Evolutionary conservation across 2,888 invertebrate species (phyloP).

Genomic region (Morpho deidamia): DNA sequence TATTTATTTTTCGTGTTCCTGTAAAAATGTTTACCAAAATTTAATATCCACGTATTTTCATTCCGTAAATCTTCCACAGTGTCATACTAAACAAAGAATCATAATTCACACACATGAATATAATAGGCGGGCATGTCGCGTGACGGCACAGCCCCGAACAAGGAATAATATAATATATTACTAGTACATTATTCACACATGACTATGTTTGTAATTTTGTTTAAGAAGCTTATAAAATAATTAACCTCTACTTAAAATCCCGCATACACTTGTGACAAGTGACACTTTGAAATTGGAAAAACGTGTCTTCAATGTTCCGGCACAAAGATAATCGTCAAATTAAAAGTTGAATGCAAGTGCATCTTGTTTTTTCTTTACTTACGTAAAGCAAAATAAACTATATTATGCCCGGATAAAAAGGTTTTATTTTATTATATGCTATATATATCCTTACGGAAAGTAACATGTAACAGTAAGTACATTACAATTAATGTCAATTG

Average conservation of each 20-base stretch:
- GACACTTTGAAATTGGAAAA: too few species aligned
- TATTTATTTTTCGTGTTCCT: conserved; percentile 9
- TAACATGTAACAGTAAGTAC: too few species aligned
- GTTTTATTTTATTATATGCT: too few species aligned
- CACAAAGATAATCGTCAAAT: too few species aligned
- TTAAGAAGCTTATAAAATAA: not conserved
- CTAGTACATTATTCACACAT: not conserved
- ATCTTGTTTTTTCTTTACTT: too few species aligned
- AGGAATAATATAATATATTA: not conserved
- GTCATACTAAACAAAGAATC: conserved; percentile 24
- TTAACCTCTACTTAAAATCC: too few species aligned
- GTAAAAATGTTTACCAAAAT: conserved; percentile 7
- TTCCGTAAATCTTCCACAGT: conserved; percentile 33
- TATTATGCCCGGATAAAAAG: too few species aligned
- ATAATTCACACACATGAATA: conserved; percentile 51
- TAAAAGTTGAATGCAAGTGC: too few species aligned
- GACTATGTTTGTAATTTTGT: not conserved
- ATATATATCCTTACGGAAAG: too few species aligned
- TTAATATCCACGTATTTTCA: conserved; percentile 3
- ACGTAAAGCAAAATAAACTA: too few species aligned
- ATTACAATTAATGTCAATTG: too few species aligned
- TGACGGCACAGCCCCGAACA: conserved; percentile 34
- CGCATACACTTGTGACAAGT: not conserved
- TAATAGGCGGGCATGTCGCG: conserved; percentile 34
- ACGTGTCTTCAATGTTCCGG: too few species aligned